Percentiles rank a stretch among this genome's conserved stretches.
Evolutionary conservation across 2,888 invertebrate genomes (phyloP).

Genomic region (Eristalis pertinax): DNA sequence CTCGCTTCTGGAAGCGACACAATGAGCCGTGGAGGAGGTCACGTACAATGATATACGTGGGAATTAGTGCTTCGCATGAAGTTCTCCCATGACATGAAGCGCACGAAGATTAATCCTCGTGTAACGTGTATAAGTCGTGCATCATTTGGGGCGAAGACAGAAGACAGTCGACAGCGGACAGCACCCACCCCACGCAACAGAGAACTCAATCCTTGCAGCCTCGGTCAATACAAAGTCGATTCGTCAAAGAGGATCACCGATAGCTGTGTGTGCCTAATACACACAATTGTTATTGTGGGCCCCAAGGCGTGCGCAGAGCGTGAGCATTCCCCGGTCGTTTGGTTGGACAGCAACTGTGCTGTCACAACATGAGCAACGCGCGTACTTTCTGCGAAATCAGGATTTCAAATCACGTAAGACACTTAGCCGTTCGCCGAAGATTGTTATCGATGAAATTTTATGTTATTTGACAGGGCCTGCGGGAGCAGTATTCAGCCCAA

Average conservation of each 20-base stretch:
- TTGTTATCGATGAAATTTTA: slow-evolving; percentile 60
- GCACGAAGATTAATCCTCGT: slow-evolving; percentile 45
- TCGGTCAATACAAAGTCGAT: slow-evolving; percentile 48
- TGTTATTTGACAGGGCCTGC: slow-evolving; percentile 33
- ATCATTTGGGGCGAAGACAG: background rate
- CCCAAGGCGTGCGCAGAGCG: background rate
- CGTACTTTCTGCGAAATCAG: slow-evolving; percentile 30
- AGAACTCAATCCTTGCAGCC: slow-evolving; percentile 19
- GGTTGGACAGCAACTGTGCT: background rate
- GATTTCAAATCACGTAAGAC: slow-evolving; percentile 60
- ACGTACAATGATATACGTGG: slow-evolving; percentile 29
- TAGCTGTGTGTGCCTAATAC: background rate
- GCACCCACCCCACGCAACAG: background rate
- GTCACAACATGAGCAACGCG: background rate
- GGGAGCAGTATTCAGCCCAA: background rate
- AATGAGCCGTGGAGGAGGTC: background rate
- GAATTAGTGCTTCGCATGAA: slow-evolving; percentile 35
- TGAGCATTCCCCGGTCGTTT: background rate
- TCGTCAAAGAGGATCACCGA: slow-evolving; percentile 42
- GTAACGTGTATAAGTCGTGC: slow-evolving; percentile 29
- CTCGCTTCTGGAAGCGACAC: background rate
- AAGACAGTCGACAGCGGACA: background rate
- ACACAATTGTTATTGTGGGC: slow-evolving; percentile 8
- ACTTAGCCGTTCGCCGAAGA: slow-evolving; percentile 48
- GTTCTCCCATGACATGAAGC: slow-evolving; percentile 11